Base-by-base conservation (phyloP, 2,797 vertebrate species). In the Crax fasciolata region DNA sequence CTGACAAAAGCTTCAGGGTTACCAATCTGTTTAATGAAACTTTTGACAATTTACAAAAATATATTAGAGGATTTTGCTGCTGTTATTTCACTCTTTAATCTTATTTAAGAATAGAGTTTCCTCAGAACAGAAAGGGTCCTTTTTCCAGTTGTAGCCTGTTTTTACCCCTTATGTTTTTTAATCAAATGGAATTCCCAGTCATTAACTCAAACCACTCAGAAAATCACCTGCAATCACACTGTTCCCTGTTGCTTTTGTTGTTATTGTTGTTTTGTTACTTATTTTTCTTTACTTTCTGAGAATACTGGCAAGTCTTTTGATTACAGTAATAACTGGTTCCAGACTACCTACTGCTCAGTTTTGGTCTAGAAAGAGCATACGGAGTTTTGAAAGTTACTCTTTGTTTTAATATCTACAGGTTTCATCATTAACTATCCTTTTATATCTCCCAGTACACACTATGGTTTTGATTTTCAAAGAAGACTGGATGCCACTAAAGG, bases 371-470 rank as follows among this genome's bases (percentile, higher is more conserved):
- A 57, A 13, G 39, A 92, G 3, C n/a, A 72, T n/a, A 66, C n/a
- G 44, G 74, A 91, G 18, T 89, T 97, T 85, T 72, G 25, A 67
- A 95, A 80, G 58, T 55, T 80, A 55, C 19, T 89, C 92, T 70
- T 77, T 85, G 17, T 71, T 80, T 94, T 71, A 74, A 43, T 87
- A 35, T 51, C 54, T 77, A 30, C 5, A 11, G 61, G 44, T 87
- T 91, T 87, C 21, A 61, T 71, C 7, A 21, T 46, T 88, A 88
- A 51, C 3, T 85, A 30, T 67, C 13, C 55, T 82, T 77, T 80
- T 39, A 85, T 55, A 28, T 85, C 25, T 84, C 41, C 74, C 54
- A 54, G 57, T 74, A 72, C 38, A 35, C 13, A 32, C 14, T 8
- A 43, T 32, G 28, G 67, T 71, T 68, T 71, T 38, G 20, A 83